Conservation (phyloP, 2,797 vertebrate genomes). For the Myotis planiceps region DNA sequence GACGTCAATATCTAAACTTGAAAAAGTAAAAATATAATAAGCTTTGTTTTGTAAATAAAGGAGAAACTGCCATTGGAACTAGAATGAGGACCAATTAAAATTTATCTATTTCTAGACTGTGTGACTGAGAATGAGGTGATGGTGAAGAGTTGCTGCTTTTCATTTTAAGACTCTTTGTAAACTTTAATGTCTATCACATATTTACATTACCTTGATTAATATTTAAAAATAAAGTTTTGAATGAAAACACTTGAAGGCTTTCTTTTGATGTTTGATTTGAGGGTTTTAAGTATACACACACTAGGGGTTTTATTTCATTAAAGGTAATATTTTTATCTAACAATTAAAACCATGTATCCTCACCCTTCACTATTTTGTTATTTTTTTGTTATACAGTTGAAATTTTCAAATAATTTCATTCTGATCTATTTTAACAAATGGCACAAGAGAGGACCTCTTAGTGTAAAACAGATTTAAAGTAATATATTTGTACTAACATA, state of each 20-base stretch:
- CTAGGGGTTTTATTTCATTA: background rate
- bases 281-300: background rate
- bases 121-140: background rate
- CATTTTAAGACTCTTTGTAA: background rate
- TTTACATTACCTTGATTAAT: background rate
- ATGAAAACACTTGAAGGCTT: background rate
- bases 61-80: background rate
- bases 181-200: background rate
- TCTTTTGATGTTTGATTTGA: background rate
- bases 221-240: background rate
- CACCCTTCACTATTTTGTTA: background rate
- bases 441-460: background rate
- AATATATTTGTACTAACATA: background rate
- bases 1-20: background rate
- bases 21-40: background rate
- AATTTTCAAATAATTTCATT: background rate
- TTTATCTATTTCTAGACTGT: background rate
- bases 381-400: background rate
- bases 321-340: background rate
- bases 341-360: constrained; percentile 14
- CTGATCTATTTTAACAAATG: background rate
- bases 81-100: background rate
- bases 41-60: background rate
- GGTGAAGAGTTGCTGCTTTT: background rate
- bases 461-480: background rate